These are phyloP conservation scores for Arctocebus calabarensis DNA, from an alignment of 2,797 vertebrate genomes.

Conservation along the genomic window DNA sequence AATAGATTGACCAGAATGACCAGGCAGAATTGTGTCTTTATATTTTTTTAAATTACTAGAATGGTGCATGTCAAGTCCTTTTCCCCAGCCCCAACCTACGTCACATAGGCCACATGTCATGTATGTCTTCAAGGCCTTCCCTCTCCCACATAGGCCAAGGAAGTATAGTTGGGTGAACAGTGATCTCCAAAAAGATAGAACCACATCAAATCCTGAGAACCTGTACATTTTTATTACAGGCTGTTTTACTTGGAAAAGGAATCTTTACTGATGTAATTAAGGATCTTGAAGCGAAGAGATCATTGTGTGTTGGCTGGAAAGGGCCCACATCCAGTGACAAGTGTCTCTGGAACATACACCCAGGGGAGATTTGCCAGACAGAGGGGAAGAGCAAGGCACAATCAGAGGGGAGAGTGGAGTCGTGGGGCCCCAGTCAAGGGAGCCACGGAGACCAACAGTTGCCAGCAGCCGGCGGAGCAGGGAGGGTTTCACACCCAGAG, in stretches of 20 bases:
- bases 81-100: not conserved
- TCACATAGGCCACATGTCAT: not conserved
- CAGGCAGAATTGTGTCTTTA: not conserved
- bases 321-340: not conserved
- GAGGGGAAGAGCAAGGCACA: not conserved
- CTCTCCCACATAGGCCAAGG: not conserved
- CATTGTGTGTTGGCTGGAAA: not conserved
- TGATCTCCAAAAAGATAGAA: not conserved
- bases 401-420: not conserved
- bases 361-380: not conserved
- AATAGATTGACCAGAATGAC: not conserved
- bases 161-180: not conserved
- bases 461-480: not conserved
- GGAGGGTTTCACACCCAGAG: not conserved
- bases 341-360: not conserved
- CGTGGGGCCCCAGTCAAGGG: not conserved
- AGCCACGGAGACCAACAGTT: not conserved
- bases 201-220: not conserved
- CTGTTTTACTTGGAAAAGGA: not conserved
- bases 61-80: not conserved
- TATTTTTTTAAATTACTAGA: not conserved
- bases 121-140: not conserved
- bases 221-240: not conserved
- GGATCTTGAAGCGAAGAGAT: not conserved
- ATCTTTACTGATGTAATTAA: not conserved